Base-by-base conservation (phyloP, 2,113 vertebrate species). In the Clupea harengus region DNA sequence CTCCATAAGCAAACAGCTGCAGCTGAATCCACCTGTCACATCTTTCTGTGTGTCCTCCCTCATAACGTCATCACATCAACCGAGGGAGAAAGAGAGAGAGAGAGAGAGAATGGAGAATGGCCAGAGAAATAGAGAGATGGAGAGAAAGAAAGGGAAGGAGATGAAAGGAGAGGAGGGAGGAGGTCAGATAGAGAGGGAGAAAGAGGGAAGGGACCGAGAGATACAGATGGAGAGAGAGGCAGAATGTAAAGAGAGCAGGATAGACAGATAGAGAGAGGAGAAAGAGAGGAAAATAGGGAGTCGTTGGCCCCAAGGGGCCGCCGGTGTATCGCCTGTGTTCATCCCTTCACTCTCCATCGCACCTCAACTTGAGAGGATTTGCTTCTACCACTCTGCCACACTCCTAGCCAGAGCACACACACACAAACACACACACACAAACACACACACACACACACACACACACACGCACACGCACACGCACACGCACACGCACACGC, bases 41-140 rank as follows among this genome's bases (percentile, higher is more conserved):
- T 15, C 52, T 54, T 13, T 15, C 11, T 54, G 52, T 54, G 52
- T 15, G 15, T 54, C 52, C 52, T 54, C 52, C 15, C 52, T 54
- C 17, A 54, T 54, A 13, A 54, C 15, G 52, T 54, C 17, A 54
- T 13, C 52, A 18, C 17, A 54, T 18, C 52, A 54, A 54, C 52
- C 50, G 91, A 90, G 64, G 88, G 92, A 93, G 92, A 92, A 92
- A 93, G 92, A 92, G 91, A 93, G 93, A 15, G 17, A 52, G 10
- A 52, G 50, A 54, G 52, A 18, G 52, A 54, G 47, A 49, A 11
- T 8, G 47, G 10, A 6, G 10, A 92, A 92, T 44, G 44, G 45
- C 45, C 17, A 28, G 47, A 49, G 47, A 49, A 11, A 49, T 49
- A 8, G 0, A 8, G 8, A 8, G 49, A 44, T 45, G 4, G 28